These are phyloP conservation scores for Dermatemys mawii DNA, from an alignment of 2,113 vertebrate species.

Conservation along the genomic window DNA sequence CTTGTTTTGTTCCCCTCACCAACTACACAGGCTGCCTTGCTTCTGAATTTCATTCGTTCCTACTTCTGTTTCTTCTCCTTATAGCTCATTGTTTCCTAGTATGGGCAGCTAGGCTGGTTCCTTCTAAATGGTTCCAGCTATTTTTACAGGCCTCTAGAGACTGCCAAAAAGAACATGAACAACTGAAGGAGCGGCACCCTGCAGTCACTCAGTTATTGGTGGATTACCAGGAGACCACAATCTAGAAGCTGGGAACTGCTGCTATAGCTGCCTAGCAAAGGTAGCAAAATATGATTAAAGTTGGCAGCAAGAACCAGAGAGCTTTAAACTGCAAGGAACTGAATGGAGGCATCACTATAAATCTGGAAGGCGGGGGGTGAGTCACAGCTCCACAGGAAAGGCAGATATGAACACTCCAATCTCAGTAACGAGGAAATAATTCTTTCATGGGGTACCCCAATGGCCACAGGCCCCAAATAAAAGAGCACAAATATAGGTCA, in stretches of 20 bases:
- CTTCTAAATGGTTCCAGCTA: neutral
- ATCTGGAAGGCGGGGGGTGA: neutral
- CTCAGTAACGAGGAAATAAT: too few relatives aligned
- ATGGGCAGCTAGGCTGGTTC: fast-evolving
- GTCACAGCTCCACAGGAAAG: neutral
- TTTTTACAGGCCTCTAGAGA: fast-evolving
- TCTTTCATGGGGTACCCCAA: neutral
- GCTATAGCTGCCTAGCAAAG: neutral
- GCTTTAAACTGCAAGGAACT: neutral
- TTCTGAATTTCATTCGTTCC: neutral
- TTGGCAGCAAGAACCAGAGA: neutral
- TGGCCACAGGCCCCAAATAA: neutral
- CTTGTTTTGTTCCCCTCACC: too few relatives aligned
- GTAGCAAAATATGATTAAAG: neutral
- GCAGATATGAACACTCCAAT: neutral
- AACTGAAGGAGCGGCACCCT: neutral
- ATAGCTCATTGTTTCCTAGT: fast-evolving
- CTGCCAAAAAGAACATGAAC: neutral
- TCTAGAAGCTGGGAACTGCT: neutral
- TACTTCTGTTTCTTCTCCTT: neutral
- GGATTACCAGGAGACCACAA: neutral
- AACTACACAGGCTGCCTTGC: neutral
- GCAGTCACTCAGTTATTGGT: neutral
- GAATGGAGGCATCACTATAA: neutral
- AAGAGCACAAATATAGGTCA: neutral